These are phyloP conservation scores for Heliothis subflexa DNA, from an alignment of 1,140 invertebrate species.

Conservation along the genomic window DNA sequence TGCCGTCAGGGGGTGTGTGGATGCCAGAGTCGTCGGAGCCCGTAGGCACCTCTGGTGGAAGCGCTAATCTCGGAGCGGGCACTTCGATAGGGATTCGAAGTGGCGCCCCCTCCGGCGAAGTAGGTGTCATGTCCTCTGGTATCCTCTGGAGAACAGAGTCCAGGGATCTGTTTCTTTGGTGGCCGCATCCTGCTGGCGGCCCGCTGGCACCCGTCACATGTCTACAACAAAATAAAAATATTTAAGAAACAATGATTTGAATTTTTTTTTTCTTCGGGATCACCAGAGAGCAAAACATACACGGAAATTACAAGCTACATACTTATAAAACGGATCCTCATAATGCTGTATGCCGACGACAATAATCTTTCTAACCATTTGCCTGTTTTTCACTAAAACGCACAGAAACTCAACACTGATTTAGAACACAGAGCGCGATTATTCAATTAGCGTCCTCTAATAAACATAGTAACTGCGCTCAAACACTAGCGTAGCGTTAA, in stretches of 20 bases:
- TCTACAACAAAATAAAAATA: conserved; percentile 71
- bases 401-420: conserved; percentile 59
- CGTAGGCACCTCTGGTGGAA: conserved; percentile 92
- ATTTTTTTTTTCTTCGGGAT: not conserved
- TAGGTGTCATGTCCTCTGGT: conserved; percentile 93
- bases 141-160: conserved; percentile 95
- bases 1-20: conserved; percentile 87
- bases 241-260: conserved; percentile 31
- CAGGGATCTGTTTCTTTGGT: conserved; percentile 95
- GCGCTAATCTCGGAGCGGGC: conserved; percentile 91
- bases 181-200: conserved; percentile 87
- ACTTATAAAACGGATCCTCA: conserved; percentile 83
- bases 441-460: conserved; percentile 66
- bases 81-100: conserved; percentile 91
- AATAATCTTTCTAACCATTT: conserved; percentile 83
- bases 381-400: conserved; percentile 56
- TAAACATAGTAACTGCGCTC: conserved; percentile 62
- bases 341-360: conserved; percentile 80
- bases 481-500: conserved; percentile 55
- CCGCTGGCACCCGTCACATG: conserved; percentile 79
- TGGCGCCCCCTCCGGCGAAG: conserved; percentile 91
- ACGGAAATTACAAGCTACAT: conserved; percentile 53
- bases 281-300: conserved; percentile 4
- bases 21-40: conserved; percentile 95
- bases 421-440: conserved; percentile 58